These are phyloP conservation scores for Hesperophylax magnus DNA, from an alignment of 1,140 invertebrate genomes.

Conservation along the genomic window DNA sequence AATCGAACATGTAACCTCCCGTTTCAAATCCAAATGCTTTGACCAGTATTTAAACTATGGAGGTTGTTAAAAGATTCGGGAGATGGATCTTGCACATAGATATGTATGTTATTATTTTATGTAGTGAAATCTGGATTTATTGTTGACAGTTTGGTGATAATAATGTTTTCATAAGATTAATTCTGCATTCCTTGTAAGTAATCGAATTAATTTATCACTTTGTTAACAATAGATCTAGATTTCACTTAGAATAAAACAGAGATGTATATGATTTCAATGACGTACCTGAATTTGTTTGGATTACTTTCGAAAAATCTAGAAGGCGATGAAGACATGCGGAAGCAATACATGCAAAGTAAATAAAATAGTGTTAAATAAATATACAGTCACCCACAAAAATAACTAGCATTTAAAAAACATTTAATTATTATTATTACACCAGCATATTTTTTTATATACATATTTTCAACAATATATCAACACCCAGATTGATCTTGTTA, in stretches of 20 bases:
- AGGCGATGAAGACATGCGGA: conserved; percentile 65
- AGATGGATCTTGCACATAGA: no score
- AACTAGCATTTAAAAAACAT: neutral
- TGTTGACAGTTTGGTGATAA: no score
- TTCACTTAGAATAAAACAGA: neutral
- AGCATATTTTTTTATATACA: neutral
- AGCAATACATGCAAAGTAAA: conserved; percentile 69
- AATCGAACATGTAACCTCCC: no score
- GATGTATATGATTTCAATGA: conserved; percentile 31
- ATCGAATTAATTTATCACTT: neutral
- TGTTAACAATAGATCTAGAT: neutral
- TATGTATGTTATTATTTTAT: no score
- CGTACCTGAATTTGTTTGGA: conserved; percentile 65
- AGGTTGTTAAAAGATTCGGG: no score
- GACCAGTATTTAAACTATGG: no score
- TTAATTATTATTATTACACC: neutral
- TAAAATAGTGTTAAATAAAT: conserved; percentile 46
- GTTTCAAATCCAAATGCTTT: no score
- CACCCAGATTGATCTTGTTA: no score
- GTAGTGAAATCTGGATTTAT: no score
- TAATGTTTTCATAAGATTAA: no score
- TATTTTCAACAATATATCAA: no score
- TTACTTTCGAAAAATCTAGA: conserved; percentile 71
- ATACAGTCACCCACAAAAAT: conserved; percentile 34
- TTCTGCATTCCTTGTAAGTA: no score